Evolutionary conservation across 2,888 invertebrate genomes (phyloP).

Genomic region (Acholoe squamosa): DNA sequence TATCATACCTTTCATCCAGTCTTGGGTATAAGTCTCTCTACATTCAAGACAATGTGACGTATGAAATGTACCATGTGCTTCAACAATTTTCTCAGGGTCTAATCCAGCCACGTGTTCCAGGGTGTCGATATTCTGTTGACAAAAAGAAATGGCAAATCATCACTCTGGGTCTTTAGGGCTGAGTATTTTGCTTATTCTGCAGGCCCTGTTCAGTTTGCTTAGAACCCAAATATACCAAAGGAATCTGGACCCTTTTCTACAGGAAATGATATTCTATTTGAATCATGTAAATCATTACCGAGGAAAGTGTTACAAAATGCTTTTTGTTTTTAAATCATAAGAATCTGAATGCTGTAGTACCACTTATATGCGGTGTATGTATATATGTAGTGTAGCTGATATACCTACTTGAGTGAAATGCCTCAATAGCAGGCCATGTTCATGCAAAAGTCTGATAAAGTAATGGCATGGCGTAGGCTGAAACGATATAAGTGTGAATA

Average conservation of each 20-base stretch:
- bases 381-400: too few relatives aligned
- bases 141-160: constrained; percentile 40
- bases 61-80: constrained; percentile 97
- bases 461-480: constrained; percentile 94
- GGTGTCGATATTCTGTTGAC: constrained; percentile 93
- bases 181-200: too few relatives aligned
- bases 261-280: too few relatives aligned
- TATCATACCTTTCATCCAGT: constrained; percentile 92
- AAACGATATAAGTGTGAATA: neutral
- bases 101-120: constrained; percentile 93
- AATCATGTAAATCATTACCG: too few relatives aligned
- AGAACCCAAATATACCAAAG: too few relatives aligned
- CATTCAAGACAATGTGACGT: constrained; percentile 92
- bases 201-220: too few relatives aligned
- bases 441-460: constrained; percentile 92
- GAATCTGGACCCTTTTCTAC: too few relatives aligned
- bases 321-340: too few relatives aligned
- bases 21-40: constrained; percentile 88
- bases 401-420: constrained; percentile 85
- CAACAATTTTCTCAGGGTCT: constrained; percentile 92
- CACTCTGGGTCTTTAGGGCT: neutral
- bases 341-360: too few relatives aligned
- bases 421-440: constrained; percentile 88
- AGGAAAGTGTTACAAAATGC: too few relatives aligned
- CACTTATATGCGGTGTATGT: too few relatives aligned